phyloP scores from a whole-genome alignment of 2,888 invertebrate genomes.

The Lycocerus yunnanus region DNA sequence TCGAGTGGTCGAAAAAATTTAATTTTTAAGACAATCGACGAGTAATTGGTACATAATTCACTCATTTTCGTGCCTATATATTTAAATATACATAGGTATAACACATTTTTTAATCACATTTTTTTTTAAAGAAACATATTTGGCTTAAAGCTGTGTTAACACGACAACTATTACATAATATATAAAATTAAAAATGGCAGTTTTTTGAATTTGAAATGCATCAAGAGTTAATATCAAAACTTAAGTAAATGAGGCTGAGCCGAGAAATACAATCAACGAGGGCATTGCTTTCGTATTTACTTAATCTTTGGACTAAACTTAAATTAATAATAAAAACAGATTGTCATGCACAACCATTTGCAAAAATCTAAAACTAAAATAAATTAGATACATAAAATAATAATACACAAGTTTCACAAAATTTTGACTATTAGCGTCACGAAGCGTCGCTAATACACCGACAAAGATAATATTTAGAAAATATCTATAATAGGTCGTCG shows the following conservation, averaged over 20 bases:
- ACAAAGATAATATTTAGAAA: not conserved
- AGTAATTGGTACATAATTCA: not conserved
- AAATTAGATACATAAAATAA: not conserved
- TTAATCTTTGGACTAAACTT: not conserved
- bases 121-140: constrained; percentile 11
- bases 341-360: not conserved
- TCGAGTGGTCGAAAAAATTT: not conserved
- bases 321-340: not conserved
- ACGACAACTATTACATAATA: constrained; percentile 12
- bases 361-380: not conserved
- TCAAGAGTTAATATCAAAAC: constrained; percentile 5
- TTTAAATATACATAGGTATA: not conserved
- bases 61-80: not conserved
- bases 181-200: constrained; percentile 26
- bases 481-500: constrained; percentile 50
- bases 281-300: not conserved
- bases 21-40: not conserved
- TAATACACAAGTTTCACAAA: not conserved
- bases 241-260: not conserved
- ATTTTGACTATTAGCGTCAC: not conserved
- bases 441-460: not conserved
- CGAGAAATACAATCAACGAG: too few relatives aligned
- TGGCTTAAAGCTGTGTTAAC: constrained; percentile 25
- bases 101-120: constrained; percentile 4
- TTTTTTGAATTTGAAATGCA: constrained; percentile 15